A percentile compares a stretch with the other conserved stretches of the same genome.
phyloP scores from a whole-genome alignment of 2,888 invertebrate species.

The Melanophora roralis region DNA sequence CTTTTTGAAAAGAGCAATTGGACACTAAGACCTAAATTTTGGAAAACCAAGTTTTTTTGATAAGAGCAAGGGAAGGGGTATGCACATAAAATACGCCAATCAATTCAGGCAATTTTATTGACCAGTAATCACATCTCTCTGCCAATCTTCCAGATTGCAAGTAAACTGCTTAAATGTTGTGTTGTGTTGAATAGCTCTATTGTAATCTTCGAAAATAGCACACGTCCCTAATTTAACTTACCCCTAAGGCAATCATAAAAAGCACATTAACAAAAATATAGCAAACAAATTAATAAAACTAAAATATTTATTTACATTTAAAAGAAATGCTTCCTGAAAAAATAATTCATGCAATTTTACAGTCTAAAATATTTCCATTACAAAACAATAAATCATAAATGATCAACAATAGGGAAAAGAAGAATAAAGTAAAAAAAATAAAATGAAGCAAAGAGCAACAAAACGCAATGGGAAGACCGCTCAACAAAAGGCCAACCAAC shows the following conservation, averaged over 20 bases:
- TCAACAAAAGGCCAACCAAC: conserved; percentile 23
- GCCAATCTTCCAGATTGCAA: too few species aligned
- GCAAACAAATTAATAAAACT: background rate
- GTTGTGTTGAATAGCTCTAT: too few species aligned
- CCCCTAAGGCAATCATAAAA: conserved; percentile 22
- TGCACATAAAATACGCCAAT: too few species aligned
- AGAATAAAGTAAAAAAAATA: too few species aligned
- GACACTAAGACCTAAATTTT: too few species aligned
- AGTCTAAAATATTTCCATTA: conserved; percentile 45
- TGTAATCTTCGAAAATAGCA: too few species aligned
- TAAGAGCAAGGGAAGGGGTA: too few species aligned
- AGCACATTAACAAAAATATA: background rate
- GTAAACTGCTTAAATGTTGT: too few species aligned
- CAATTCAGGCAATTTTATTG: too few species aligned
- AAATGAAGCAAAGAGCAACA: background rate
- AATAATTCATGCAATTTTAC: conserved; percentile 11
- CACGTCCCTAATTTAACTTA: background rate
- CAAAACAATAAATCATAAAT: conserved; percentile 55
- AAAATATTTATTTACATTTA: conserved; percentile 24
- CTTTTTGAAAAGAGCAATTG: too few species aligned
- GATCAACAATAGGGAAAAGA: conserved; percentile 34
- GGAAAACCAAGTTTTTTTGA: too few species aligned
- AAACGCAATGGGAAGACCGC: background rate
- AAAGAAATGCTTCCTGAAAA: background rate
- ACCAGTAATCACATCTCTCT: too few species aligned